Evolutionary conservation across 2,888 invertebrate species (phyloP).

Genomic region (Hydriomena furcata): DNA sequence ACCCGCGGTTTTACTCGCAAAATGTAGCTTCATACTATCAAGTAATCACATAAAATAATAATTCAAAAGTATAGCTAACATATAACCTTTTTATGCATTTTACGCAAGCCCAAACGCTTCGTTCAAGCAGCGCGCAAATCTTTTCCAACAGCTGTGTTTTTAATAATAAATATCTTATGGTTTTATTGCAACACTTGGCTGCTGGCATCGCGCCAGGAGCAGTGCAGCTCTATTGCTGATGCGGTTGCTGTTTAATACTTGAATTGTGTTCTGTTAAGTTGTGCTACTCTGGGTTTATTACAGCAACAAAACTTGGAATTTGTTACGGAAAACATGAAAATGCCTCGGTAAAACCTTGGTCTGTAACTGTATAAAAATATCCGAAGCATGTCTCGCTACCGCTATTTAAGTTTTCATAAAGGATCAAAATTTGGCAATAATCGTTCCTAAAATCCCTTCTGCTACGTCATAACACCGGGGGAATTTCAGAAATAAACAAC

Average conservation of each 20-base stretch:
- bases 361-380: not conserved
- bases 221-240: slow-evolving; percentile 3
- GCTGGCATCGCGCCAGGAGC: slow-evolving; percentile 20
- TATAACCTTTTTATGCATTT: too few species aligned
- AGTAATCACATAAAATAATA: too few species aligned
- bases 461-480: too few species aligned
- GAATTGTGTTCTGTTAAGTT: not conserved
- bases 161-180: slow-evolving; percentile 14
- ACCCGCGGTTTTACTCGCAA: too few species aligned
- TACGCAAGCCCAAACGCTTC: too few species aligned
- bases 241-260: not conserved
- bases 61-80: too few species aligned
- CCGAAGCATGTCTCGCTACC: too few species aligned
- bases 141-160: not conserved
- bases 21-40: too few species aligned
- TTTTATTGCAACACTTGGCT: slow-evolving; percentile 21
- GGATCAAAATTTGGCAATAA: too few species aligned
- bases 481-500: too few species aligned
- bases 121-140: not conserved
- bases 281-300: slow-evolving; percentile 8
- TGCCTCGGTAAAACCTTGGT: not conserved
- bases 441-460: too few species aligned
- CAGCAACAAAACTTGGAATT: not conserved
- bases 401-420: too few species aligned
- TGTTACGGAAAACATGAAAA: not conserved